Evolutionary conservation across 92 coral and sea anemone species (phyloP), one percentile per base, ranked within the genome.

Genomic region (Epizoanthus fatuus): DNA sequence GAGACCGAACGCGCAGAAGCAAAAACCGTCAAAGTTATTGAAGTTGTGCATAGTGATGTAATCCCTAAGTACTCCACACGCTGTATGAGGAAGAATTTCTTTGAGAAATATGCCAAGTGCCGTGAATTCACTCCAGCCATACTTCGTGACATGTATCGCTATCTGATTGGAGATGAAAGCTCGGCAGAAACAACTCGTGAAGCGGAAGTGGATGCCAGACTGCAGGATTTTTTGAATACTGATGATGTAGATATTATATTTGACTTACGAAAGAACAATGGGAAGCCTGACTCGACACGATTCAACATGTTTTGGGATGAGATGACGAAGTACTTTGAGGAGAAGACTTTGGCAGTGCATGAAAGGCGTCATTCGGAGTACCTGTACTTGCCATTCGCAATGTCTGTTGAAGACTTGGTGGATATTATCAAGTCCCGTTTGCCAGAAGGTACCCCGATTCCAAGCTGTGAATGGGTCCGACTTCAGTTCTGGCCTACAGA

Each of bases 331-430:
- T 64, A 64, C 39, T 64, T 64, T n/a, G 15, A 64, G 12, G 81
- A 75, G 44, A 17, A 56, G 11, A 13, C 32, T 16, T 19, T 39
- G 47, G 81, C 65, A 16, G 81, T 75, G 3, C 81, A 75, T 3
- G 81, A 75, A 29, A 12, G 81, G 11, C 8, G 81, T 10, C 81
- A 75, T 75, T 12, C 39, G 38, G 63, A 75, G 38, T 40, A 75
- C 17, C 10, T 75, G 81, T 75, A 75, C 47, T 15, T 75, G 12
- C 81, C 81, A 13, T 75, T 51, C 25, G 81, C 81, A 16, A 55
- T 75, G 10, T 75, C 81, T n/a, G 63, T 75, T 6, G 69, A 51
- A 51, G 81, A 75, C 12, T 40, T 75, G 13, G 16, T 2, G 45
- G 14, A 49, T 2, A 51, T 15, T 38, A 56, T 75, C 14, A 38